Percentiles rank a stretch among this genome's conserved stretches.
Evolutionary conservation across 2,888 invertebrate species (phyloP).

Genomic region (Ochropleura leucogaster): DNA sequence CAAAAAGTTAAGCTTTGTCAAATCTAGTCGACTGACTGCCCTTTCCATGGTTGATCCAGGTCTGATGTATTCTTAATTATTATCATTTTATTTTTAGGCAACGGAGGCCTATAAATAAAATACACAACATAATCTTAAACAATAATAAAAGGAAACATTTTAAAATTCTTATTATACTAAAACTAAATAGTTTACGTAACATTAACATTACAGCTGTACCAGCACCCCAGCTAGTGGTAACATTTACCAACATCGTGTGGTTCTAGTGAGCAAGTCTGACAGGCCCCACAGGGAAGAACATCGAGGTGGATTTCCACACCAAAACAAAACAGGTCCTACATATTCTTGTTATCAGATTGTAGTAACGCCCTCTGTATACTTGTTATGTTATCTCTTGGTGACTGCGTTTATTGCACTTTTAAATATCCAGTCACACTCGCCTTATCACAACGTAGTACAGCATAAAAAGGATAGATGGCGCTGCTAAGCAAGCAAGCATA

Average conservation of each 20-base stretch:
- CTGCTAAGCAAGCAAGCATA: not conserved
- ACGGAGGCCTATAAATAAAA: too few species aligned
- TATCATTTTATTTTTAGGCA: too few species aligned
- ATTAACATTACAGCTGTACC: too few species aligned
- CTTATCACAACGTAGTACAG: not conserved
- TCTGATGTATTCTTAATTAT: not conserved
- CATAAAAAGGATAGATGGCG: conserved; percentile 13
- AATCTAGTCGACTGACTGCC: too few species aligned
- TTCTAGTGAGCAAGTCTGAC: not conserved
- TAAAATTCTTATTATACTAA: too few species aligned
- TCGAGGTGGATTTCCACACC: not conserved
- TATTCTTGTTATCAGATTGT: not conserved
- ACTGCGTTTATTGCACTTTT: not conserved
- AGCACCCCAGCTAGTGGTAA: not conserved
- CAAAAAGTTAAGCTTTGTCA: too few species aligned
- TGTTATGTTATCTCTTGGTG: not conserved
- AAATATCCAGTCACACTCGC: too few species aligned
- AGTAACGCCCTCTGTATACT: conserved; percentile 2
- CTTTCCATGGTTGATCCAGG: not conserved
- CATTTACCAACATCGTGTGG: not conserved
- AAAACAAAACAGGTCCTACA: not conserved
- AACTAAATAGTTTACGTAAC: too few species aligned
- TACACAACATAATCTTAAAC: too few species aligned
- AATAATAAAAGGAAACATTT: too few species aligned
- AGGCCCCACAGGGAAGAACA: not conserved